phyloP scores from a whole-genome alignment of 1,140 invertebrate genomes.

The Ylistrum balloti region DNA sequence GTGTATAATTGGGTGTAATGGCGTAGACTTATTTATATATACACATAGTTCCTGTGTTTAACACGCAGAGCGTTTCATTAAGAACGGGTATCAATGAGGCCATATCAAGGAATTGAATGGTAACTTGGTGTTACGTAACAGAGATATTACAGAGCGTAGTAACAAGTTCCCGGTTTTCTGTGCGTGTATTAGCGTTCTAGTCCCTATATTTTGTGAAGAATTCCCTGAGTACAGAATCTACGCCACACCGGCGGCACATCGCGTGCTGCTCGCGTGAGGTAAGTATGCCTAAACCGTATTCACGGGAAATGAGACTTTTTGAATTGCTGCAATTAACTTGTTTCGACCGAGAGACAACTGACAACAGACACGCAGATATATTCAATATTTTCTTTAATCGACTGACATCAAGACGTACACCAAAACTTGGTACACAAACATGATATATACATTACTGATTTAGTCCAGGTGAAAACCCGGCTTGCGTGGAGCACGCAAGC shows the following conservation, averaged over 20 bases:
- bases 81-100: too few relatives aligned
- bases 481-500: conserved; percentile 20
- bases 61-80: background rate
- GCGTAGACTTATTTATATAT: background rate
- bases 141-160: too few relatives aligned
- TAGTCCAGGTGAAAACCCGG: conserved; percentile 20
- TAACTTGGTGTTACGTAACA: too few relatives aligned
- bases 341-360: background rate
- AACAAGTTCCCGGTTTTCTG: too few relatives aligned
- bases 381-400: conserved; percentile 34
- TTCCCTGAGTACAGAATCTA: too few relatives aligned
- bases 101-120: too few relatives aligned
- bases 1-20: conserved; percentile 24
- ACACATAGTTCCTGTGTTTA: background rate
- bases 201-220: background rate
- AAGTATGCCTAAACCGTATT: background rate
- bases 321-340: conserved; percentile 32
- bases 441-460: background rate
- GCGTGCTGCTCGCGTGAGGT: background rate
- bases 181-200: background rate
- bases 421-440: conserved; percentile 33
- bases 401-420: background rate
- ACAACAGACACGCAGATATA: conserved; percentile 11
- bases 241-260: background rate
- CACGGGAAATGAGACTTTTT: conserved; percentile 31